A percentile compares a stretch with the other conserved stretches of the same genome.
Evolutionary conservation across 2,797 vertebrate genomes (phyloP).

Genomic region (Spinus olivaceus): DNA sequence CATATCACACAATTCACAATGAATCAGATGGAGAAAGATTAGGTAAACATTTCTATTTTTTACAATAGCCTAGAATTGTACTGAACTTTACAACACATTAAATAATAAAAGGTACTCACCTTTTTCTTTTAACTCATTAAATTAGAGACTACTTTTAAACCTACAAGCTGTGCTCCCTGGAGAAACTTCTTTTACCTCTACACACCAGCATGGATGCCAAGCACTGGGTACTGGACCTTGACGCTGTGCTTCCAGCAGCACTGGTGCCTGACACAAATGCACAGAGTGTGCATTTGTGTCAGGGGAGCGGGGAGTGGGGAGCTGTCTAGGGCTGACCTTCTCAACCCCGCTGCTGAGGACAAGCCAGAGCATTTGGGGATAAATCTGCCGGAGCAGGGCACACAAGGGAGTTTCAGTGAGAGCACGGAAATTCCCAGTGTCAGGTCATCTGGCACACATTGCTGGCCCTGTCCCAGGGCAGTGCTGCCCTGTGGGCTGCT

Average conservation of each 20-base stretch:
- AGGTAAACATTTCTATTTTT: not conserved
- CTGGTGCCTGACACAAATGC: accelerated
- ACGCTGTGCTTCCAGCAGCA: accelerated
- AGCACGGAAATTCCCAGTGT: not conserved
- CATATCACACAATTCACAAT: not conserved
- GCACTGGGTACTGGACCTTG: accelerated
- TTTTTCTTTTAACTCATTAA: not conserved
- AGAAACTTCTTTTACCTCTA: not conserved
- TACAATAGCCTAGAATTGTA: not conserved
- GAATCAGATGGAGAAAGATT: conserved; percentile 20
- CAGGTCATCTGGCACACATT: not conserved
- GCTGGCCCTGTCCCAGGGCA: not conserved
- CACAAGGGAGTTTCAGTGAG: not conserved
- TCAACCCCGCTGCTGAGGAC: not conserved
- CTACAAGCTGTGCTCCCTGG: not conserved
- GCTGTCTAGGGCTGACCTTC: not conserved
- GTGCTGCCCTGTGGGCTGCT: not conserved
- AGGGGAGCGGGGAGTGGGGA: accelerated
- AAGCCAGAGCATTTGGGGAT: not conserved
- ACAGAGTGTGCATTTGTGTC: no score
- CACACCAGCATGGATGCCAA: accelerated
- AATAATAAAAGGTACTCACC: not conserved
- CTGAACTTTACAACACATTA: not conserved
- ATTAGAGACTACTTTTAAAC: not conserved
- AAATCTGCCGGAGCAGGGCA: not conserved